Evolutionary conservation across 2,888 invertebrate genomes (phyloP), one percentile per base, ranked within the genome.

Genomic region (Frankliniella fusca): DNA sequence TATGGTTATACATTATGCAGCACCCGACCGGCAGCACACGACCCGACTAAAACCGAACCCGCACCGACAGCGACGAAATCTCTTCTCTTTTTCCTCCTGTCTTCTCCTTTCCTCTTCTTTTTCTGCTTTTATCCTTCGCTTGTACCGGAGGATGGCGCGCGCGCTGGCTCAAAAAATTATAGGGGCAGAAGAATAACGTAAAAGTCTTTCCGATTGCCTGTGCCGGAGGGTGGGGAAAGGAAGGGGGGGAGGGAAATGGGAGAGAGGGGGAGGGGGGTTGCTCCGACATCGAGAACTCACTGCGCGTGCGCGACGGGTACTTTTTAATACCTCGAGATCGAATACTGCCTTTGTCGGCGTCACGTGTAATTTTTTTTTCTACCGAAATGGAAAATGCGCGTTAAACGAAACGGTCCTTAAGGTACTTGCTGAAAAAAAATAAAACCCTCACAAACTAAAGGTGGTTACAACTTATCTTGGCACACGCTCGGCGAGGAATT

Each of bases 1-100:
- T 23, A 70, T 70, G 70, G 70, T 76, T 76, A 76, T 76, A 76
- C 70, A 76, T 76, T 76, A 76, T 76, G 70, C 70, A 76, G 70
- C 70, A 27, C 54, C 54, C 54, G 54, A 12, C 54, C 54, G 18
- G 70, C n/a, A 9, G 70, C 70, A 76, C 70, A 76, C 70, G 70
- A 76, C 70, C 12, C 23, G 70, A 27, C 70, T 11, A 23, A 38
- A 38, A 9, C 70, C n/a, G 70, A 38, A 38, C 23, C 70, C 23
- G 70, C 10, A 18, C 11, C 61, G 61, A 61, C 70, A 11, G 11
- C 70, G 23, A 76, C 70, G 11, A 76, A 76, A 27, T 76, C 12
- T 76, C 23, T 76, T 76, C 54, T 23, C 70, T 76, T 76, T 76
- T 76, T 8, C 15, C 54, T 54, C 54, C 5, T 8, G 11, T 54